A percentile compares a stretch with the other conserved stretches of the same genome.
Evolutionary conservation across 2,888 invertebrate species (phyloP).

Genomic region (Pseudanteris insignis): DNA sequence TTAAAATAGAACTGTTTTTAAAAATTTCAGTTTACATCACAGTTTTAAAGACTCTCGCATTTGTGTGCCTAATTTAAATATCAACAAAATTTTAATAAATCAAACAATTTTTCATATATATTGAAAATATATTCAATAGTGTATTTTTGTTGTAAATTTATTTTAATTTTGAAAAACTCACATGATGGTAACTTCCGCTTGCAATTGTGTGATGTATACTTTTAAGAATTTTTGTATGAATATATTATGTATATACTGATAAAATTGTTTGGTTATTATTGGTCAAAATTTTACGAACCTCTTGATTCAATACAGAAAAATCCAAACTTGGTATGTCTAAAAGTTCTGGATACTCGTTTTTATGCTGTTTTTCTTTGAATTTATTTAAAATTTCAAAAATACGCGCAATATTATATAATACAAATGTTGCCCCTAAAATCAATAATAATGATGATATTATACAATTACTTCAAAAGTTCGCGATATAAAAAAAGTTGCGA

Average conservation of each 20-base stretch:
- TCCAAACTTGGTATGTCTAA: slow-evolving; percentile 70
- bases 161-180: too few relatives aligned
- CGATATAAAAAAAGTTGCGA: slow-evolving; percentile 1
- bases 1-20: slow-evolving; percentile 13
- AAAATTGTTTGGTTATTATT: too few relatives aligned
- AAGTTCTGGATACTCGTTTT: slow-evolving; percentile 72
- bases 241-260: too few relatives aligned
- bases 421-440: slow-evolving; percentile 74
- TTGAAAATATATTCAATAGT: too few relatives aligned
- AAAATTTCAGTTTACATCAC: slow-evolving; percentile 11
- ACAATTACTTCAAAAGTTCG: too few relatives aligned
- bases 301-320: slow-evolving; percentile 72
- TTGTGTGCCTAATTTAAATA: slow-evolving; percentile 1
- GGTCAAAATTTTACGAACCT: too few relatives aligned
- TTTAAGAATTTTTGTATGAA: too few relatives aligned
- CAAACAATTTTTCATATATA: too few relatives aligned
- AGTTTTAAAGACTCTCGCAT: neutral
- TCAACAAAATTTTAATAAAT: too few relatives aligned
- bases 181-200: too few relatives aligned
- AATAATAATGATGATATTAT: neutral
- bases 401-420: slow-evolving; percentile 82
- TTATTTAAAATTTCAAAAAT: slow-evolving; percentile 74
- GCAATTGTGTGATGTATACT: too few relatives aligned
- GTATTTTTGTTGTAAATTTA: too few relatives aligned
- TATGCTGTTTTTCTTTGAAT: slow-evolving; percentile 70